Base-by-base conservation (phyloP, 2,113 vertebrate genomes). In the Athene cunicularia region DNA sequence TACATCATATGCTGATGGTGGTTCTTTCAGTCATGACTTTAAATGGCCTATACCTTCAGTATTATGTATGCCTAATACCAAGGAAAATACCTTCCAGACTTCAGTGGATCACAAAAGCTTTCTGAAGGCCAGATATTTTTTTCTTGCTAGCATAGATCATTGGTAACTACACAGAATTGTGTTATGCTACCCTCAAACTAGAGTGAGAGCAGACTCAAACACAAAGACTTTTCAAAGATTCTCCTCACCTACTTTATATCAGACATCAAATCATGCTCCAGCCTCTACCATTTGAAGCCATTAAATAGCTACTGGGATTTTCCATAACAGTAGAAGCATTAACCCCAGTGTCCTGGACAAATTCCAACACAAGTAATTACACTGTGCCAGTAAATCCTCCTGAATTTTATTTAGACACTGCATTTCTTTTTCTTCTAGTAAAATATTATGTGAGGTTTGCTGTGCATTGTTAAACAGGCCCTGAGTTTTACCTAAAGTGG, bases 311-410 rank as follows among this genome's bases (percentile, higher is more conserved):
- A 21, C n/a, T 62, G 60, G 23, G 55, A 95, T 96, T 94, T 94
- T 93, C 60, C 0, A 1, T 88, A 86, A 77, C 45, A 53, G 63
- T 18, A 58, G 60, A 49, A 84, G 60, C 64, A 84, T 92, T 95
- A 88, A 82, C 80, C 4, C 8, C 45, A 41, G 20, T 80, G 83
- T 81, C 75, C 80, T 96, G 95, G 90, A 89, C 30, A 86, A 59
- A 76, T 82, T 91, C 95, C 95, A 97, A 23, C 30, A 55, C 39
- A 88, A 96, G 75, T 88, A 90, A 95, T 95, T 91, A 93, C 73
- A 73, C 15, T 66, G 35, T 88, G 80, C 86, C 77, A 92, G 94
- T 83, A 95, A 94, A 96, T 92, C 59, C 28, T 28, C 12, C n/a
- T 91, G 45, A 32, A 56, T 89, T 95, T 93, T 86, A 89, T 91